Evolutionary conservation across 2,888 invertebrate genomes (phyloP), one percentile per base, ranked within the genome.

Genomic region (Tinea pellionella): DNA sequence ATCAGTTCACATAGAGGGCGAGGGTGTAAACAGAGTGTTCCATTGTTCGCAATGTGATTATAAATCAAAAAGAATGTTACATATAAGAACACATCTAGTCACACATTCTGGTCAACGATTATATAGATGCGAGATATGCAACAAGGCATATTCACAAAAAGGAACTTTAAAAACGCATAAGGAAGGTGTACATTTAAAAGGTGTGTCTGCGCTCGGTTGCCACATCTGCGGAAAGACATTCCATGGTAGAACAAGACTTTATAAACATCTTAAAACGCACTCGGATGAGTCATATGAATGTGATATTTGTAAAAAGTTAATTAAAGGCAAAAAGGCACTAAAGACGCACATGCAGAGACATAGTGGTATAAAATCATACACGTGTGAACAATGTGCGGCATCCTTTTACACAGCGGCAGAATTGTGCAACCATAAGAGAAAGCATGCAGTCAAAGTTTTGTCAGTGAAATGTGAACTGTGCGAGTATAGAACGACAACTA

Each of bases 301-400:
- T 53, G 53, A 51, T 19, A 53, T 60, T 53, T 60, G 60, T 53
- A 37, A 53, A 18, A 60, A 53, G 51, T n/a, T 16, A 32, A 43
- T 60, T n/a, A 60, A 60, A 53, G 53, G 53, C 9, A 59, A 59
- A 12, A 59, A 53, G 19, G 11, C 37, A 13, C 18, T 60, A 18
- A 61, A 60, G 0, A 62, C 63, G 1, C 85, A 86, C 55, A 74
- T 83, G 73, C 64, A 68, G 56, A 63, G 85, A 12, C 85, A 85
- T 59, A 68, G 67, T 1, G 79, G 77, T 0, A 64, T 74, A 0
- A 81, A 77, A 61, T 66, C 72, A 0, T 80, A 63, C 60, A 70
- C 78, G 0, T 85, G 85, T 67, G 84, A 84, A 59, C 67, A 67
- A 12, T 86, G 85, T 64, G 77, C 79, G 0, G 69, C 73, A 6